Conservation (phyloP, 1,140 invertebrate species). For the Saccostrea echinata region DNA sequence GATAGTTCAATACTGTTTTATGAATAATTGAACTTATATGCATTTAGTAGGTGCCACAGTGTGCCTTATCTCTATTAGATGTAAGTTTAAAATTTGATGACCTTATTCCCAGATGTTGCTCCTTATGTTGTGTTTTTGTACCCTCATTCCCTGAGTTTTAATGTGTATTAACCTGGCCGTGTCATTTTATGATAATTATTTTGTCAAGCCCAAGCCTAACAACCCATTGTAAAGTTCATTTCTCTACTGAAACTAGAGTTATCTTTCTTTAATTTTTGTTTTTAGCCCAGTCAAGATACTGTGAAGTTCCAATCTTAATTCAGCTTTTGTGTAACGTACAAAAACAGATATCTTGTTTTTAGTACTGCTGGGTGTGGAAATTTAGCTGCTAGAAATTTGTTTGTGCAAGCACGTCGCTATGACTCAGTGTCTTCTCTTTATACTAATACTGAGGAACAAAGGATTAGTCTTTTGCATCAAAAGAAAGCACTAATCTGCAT, state of each 20-base stretch:
- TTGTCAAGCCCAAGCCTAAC: neutral
- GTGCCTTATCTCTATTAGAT: constrained; percentile 20
- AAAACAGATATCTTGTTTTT: constrained; percentile 3
- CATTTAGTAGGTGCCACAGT: neutral
- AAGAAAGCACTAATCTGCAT: too few species aligned
- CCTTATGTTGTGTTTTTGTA: neutral
- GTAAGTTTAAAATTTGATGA: neutral
- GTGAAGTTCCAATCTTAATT: neutral
- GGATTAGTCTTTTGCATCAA: too few species aligned
- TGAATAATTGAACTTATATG: neutral
- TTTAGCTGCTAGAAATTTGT: constrained; percentile 10
- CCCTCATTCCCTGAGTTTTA: neutral
- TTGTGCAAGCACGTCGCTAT: constrained; percentile 3
- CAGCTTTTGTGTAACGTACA: constrained; percentile 6
- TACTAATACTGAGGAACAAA: neutral
- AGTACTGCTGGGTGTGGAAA: constrained; percentile 7
- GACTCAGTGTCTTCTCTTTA: neutral
- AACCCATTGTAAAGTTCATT: neutral
- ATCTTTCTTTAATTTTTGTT: constrained; percentile 13
- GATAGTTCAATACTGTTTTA: neutral
- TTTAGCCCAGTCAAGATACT: constrained; percentile 27
- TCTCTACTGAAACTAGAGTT: neutral
- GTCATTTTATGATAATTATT: neutral
- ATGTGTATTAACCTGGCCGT: neutral
- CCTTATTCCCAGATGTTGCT: neutral